Evolutionary conservation across 2,113 vertebrate genomes (phyloP).

Genomic region (Alligator mississippiensis): DNA sequence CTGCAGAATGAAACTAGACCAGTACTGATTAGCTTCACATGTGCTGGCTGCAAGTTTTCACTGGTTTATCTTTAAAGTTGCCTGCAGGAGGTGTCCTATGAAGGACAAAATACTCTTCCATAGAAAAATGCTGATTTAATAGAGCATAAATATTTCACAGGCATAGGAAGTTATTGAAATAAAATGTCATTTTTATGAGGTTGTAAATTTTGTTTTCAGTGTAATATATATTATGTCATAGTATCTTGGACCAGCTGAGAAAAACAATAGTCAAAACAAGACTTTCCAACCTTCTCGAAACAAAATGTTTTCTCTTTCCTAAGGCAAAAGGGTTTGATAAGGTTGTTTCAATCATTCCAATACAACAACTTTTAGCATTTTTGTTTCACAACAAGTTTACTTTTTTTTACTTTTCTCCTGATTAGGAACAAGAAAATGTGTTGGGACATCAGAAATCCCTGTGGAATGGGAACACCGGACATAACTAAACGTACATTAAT

Average conservation of each 20-base stretch:
- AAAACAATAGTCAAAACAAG: background rate
- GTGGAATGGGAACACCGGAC: background rate
- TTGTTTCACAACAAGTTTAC: background rate
- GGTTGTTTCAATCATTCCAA: no score
- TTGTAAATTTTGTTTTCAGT: background rate
- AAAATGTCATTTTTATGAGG: background rate
- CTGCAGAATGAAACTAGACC: conserved; percentile 12
- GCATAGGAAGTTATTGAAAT: conserved; percentile 23
- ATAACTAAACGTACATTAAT: no score
- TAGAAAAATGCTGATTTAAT: background rate
- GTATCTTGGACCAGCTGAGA: no score
- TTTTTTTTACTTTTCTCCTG: background rate
- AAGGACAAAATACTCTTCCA: conserved; percentile 31
- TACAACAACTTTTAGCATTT: background rate
- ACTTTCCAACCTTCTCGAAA: background rate
- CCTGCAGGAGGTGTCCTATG: background rate
- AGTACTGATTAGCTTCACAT: background rate
- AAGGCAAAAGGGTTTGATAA: no score
- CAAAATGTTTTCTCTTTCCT: background rate
- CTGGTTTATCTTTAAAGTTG: background rate
- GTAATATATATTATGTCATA: no score
- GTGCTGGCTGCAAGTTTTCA: background rate
- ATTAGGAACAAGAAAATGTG: conserved; percentile 12
- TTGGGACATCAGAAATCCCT: background rate
- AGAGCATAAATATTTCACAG: conserved; percentile 23